Conservation (phyloP, 2,888 invertebrate genomes). For the Luffia ferchaultella region DNA sequence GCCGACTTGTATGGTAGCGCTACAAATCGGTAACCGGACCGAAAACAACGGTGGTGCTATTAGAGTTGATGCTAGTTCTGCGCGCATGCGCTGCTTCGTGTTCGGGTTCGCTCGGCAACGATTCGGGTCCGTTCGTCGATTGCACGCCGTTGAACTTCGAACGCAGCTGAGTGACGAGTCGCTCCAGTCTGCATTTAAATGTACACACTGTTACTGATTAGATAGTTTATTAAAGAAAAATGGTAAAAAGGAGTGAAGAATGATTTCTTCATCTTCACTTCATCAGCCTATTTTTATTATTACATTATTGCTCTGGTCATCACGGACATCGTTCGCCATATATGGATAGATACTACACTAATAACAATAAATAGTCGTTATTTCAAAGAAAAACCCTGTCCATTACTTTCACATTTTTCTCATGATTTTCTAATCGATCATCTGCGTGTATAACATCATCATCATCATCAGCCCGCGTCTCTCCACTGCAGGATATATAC, state of each 20-base stretch:
- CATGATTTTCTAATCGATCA: no score
- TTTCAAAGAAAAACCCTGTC: background rate
- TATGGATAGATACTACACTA: background rate
- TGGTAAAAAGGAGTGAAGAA: background rate
- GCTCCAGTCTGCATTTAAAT: conserved; percentile 62
- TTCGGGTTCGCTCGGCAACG: conserved; percentile 50
- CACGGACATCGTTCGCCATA: background rate
- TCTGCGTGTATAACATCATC: background rate
- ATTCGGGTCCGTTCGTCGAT: conserved; percentile 45
- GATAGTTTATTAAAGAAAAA: background rate
- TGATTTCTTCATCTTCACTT: background rate
- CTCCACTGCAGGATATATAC: no score
- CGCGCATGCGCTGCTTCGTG: conserved; percentile 39
- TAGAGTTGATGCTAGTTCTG: conserved; percentile 40
- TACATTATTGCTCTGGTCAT: background rate
- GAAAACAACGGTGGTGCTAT: conserved; percentile 56
- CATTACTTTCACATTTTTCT: background rate
- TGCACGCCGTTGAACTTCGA: conserved; percentile 54
- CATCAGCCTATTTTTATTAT: background rate
- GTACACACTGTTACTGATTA: background rate
- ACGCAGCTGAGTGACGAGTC: conserved; percentile 63
- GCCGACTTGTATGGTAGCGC: no score
- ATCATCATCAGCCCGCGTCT: background rate
- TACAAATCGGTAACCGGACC: conserved; percentile 71
- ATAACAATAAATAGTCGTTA: background rate